phyloP scores from a whole-genome alignment of 37 sponge, comb jelly and placozoan genomes.

The Lycopodina hypogea region DNA sequence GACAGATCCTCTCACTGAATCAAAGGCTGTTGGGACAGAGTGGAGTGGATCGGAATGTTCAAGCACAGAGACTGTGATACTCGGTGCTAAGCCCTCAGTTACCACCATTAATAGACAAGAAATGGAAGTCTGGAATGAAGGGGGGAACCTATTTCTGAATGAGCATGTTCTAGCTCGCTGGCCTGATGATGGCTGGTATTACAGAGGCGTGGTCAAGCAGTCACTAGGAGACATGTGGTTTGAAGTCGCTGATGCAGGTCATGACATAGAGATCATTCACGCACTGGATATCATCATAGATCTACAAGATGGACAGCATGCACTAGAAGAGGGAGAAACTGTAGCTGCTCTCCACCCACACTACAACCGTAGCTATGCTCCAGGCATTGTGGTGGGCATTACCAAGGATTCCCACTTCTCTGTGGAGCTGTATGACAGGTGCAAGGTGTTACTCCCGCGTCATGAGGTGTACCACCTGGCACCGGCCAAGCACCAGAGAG shows the following conservation, averaged over 20 bases:
- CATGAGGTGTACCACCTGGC: slow-evolving; percentile 42
- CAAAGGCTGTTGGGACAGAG: slow-evolving; percentile 45
- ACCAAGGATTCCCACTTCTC: slow-evolving; percentile 28
- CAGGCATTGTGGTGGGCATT: slow-evolving; percentile 42
- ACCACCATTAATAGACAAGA: no score
- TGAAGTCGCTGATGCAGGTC: slow-evolving; percentile 37
- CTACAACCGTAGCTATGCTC: slow-evolving; percentile 51
- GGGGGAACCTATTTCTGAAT: neutral
- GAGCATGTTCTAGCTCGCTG: slow-evolving; percentile 58
- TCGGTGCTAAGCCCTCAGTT: neutral
- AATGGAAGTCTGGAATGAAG: neutral
- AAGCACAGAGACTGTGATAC: neutral
- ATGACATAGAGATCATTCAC: slow-evolving; percentile 31
- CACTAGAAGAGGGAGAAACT: slow-evolving; percentile 33
- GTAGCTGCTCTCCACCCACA: slow-evolving; percentile 52
- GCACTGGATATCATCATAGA: slow-evolving; percentile 54
- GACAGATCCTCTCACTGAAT: slow-evolving; percentile 38
- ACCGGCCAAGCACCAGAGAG: slow-evolving; percentile 20
- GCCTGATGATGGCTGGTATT: slow-evolving; percentile 77
- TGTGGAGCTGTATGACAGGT: slow-evolving; percentile 52
- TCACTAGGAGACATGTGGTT: slow-evolving; percentile 5
- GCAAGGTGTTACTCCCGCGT: slow-evolving; percentile 14
- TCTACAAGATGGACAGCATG: slow-evolving; percentile 22
- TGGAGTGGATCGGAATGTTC: slow-evolving; percentile 14
- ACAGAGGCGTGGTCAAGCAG: slow-evolving; percentile 6